Evolutionary conservation across 1,140 invertebrate genomes (phyloP).

Genomic region (Scaptodrosophila lebanonensis): DNA sequence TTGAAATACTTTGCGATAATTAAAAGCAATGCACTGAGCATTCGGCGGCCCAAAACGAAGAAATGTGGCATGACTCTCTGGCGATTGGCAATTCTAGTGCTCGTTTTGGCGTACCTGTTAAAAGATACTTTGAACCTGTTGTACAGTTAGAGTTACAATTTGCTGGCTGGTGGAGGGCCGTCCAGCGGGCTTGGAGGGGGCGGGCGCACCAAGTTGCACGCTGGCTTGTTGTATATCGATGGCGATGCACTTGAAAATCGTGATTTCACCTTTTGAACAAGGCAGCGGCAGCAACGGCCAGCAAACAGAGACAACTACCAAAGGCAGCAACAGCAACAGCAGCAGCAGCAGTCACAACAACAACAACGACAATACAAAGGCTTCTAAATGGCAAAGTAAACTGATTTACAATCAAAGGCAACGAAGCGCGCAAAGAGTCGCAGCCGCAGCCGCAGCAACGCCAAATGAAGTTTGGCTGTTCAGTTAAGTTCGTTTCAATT

Average conservation of each 20-base stretch:
- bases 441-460: too few relatives aligned
- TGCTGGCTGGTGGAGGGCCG: slow-evolving; percentile 21
- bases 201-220: slow-evolving; percentile 2
- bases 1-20: slow-evolving; percentile 67
- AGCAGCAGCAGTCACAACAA: slow-evolving; percentile 26
- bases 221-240: slow-evolving; percentile 64
- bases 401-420: slow-evolving; percentile 75
- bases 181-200: background rate
- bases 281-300: slow-evolving; percentile 10
- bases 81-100: slow-evolving; percentile 6
- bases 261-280: slow-evolving; percentile 65
- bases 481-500: slow-evolving; percentile 38
- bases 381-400: slow-evolving; percentile 76
- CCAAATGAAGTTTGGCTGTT: slow-evolving; percentile 43
- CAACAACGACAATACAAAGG: slow-evolving; percentile 53
- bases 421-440: slow-evolving; percentile 69
- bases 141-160: slow-evolving; percentile 76
- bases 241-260: slow-evolving; percentile 75
- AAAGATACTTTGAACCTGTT: slow-evolving; percentile 75
- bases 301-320: background rate
- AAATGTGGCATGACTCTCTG: slow-evolving; percentile 8
- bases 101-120: slow-evolving; percentile 67
- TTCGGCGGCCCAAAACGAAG: background rate
- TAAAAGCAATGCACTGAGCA: slow-evolving; percentile 34
- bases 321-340: slow-evolving; percentile 3